Conservation (phyloP, 2,113 vertebrate genomes). For the Oncorhynchus kisutch region DNA sequence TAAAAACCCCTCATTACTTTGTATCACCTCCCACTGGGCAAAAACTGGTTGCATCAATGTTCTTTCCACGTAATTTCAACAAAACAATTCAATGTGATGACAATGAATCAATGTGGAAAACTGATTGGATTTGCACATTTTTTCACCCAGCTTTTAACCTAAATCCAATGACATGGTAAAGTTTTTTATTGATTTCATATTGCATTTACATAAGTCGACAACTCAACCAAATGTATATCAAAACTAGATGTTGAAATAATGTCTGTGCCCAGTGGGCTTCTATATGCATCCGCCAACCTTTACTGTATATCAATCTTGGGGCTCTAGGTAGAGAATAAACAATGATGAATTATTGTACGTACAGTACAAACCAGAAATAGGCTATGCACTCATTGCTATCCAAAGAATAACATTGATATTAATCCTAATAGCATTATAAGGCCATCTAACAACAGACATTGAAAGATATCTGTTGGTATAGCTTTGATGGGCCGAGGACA, state of each 20-base stretch:
- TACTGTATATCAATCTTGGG: neutral
- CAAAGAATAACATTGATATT: slow-evolving; percentile 20
- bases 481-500: slow-evolving; percentile 28
- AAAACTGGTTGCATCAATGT: too few relatives aligned
- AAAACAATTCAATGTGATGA: too few relatives aligned
- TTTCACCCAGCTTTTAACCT: too few relatives aligned
- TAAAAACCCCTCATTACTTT: neutral
- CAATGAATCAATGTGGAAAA: too few relatives aligned
- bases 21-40: neutral
- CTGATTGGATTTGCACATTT: too few relatives aligned
- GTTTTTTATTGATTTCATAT: too few relatives aligned
- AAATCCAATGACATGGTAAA: too few relatives aligned
- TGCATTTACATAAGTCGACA: neutral
- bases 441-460: slow-evolving; percentile 9
- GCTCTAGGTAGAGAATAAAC: slow-evolving; percentile 30
- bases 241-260: too few relatives aligned
- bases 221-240: neutral
- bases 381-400: slow-evolving; percentile 26
- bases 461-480: slow-evolving; percentile 13
- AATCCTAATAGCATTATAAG: slow-evolving; percentile 9
- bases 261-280: neutral
- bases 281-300: neutral
- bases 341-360: slow-evolving; percentile 10
- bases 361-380: slow-evolving; percentile 15
- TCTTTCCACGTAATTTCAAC: too few relatives aligned